Percentiles rank a stretch among this genome's conserved stretches.
Conservation (phyloP, 2,113 vertebrate genomes). For the Dermatemys mawii region DNA sequence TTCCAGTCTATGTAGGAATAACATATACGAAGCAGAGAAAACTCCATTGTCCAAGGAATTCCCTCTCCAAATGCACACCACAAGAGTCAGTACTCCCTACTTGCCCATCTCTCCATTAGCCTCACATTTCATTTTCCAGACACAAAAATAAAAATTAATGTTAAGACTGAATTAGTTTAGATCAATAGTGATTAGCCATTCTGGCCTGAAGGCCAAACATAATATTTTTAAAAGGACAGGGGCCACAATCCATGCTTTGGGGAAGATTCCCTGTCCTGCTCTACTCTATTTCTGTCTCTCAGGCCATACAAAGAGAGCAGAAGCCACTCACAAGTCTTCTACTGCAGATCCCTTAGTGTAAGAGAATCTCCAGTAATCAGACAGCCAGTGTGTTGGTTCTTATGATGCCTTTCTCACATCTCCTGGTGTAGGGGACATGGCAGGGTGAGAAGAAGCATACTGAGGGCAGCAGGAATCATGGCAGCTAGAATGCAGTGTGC, state of each 20-base stretch:
- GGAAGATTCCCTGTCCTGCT: not conserved
- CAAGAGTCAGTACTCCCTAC: not conserved
- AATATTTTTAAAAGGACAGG: not conserved
- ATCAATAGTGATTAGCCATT: not conserved
- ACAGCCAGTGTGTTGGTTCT: not conserved
- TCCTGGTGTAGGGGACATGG: not conserved
- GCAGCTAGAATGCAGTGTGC: not conserved
- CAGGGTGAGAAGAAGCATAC: fast-evolving
- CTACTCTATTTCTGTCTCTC: not conserved
- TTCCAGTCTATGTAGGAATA: not conserved
- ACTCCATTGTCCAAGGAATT: not conserved
- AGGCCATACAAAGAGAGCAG: not conserved
- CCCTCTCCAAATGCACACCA: not conserved
- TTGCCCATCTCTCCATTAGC: not conserved
- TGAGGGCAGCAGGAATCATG: not conserved
- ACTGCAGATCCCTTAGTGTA: not conserved
- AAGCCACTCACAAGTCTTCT: not conserved
- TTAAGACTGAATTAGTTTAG: not conserved
- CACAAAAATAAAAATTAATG: not conserved
- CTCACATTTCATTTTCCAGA: not conserved
- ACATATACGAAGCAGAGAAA: not conserved
- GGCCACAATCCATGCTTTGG: not conserved
- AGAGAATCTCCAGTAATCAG: not conserved
- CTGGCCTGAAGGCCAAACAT: not conserved
- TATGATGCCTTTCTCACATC: not conserved